A percentile compares a stretch with the other conserved stretches of the same genome.
phyloP scores from a whole-genome alignment of 2,888 invertebrate genomes.

The Notodonta dromedarius region DNA sequence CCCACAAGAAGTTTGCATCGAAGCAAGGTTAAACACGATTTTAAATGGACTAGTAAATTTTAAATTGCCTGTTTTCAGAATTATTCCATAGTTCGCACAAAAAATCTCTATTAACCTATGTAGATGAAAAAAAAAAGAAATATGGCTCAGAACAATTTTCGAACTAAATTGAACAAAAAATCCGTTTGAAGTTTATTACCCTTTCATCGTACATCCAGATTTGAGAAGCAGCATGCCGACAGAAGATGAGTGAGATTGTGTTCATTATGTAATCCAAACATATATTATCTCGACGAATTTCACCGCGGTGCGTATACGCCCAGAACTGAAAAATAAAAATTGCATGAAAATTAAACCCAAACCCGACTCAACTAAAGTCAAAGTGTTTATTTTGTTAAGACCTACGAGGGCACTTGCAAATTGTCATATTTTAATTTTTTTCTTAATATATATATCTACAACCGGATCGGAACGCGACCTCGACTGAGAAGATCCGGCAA shows the following conservation, averaged over 20 bases:
- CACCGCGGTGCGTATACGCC: conserved; percentile 95
- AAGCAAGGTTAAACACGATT: too few species aligned
- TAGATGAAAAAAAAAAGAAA: too few species aligned
- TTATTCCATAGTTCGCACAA: background rate
- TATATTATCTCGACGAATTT: conserved; percentile 94
- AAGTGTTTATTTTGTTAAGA: too few species aligned
- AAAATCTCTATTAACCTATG: background rate
- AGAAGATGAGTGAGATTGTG: conserved; percentile 91
- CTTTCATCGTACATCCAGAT: conserved; percentile 42
- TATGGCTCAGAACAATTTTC: background rate
- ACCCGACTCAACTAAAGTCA: background rate
- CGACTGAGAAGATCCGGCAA: too few species aligned
- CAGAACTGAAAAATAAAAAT: conserved; percentile 88
- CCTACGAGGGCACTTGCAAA: too few species aligned
- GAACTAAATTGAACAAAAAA: conserved; percentile 6
- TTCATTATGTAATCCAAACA: conserved; percentile 95
- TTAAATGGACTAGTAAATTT: too few species aligned
- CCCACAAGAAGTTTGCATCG: too few species aligned
- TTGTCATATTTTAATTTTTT: too few species aligned
- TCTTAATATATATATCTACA: too few species aligned
- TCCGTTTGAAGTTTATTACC: conserved; percentile 23
- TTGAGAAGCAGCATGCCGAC: conserved; percentile 90
- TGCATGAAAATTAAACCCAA: background rate
- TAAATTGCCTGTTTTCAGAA: background rate
- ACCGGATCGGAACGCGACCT: too few species aligned